phyloP scores from a whole-genome alignment of 2,888 invertebrate genomes.

The Andrena chrysosceles region DNA sequence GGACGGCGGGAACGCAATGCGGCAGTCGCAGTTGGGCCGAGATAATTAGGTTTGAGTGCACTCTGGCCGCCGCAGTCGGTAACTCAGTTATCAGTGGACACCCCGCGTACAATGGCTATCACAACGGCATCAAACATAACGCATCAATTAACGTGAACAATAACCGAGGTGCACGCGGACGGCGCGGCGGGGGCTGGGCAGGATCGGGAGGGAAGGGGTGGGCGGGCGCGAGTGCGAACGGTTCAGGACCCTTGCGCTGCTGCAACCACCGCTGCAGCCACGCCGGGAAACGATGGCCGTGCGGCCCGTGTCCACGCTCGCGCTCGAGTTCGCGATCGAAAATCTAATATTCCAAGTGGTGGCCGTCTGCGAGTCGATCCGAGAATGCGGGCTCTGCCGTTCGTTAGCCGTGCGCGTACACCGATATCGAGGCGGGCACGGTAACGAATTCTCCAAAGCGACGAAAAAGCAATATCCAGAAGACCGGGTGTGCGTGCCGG shows the following conservation, averaged over 20 bases:
- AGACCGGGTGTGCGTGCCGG: conserved; percentile 54
- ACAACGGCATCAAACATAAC: conserved; percentile 85
- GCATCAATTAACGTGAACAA: conserved; percentile 85
- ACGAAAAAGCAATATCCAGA: conserved; percentile 62
- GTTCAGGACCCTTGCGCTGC: conserved; percentile 54
- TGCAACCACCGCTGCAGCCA: conserved; percentile 21
- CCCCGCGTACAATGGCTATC: conserved; percentile 85
- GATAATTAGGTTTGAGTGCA: conserved; percentile 85
- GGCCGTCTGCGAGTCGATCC: not conserved
- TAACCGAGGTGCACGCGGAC: conserved; percentile 80
- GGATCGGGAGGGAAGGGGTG: conserved; percentile 29
- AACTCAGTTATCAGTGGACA: conserved; percentile 85
- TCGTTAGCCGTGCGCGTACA: conserved; percentile 6
- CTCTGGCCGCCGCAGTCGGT: conserved; percentile 84
- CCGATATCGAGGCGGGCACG: conserved; percentile 43
- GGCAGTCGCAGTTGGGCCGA: conserved; percentile 84
- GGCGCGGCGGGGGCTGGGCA: conserved; percentile 36
- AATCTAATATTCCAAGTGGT: not conserved
- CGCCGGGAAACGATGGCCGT: conserved; percentile 30
- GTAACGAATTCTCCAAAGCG: conserved; percentile 62
- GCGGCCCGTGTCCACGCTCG: not conserved
- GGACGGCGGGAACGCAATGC: conserved; percentile 79
- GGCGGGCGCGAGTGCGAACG: conserved; percentile 48
- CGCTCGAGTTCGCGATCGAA: not conserved
- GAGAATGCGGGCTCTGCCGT: conserved; percentile 11